Base-by-base conservation (phyloP, 1,140 invertebrate genomes). In the Ostrea edulis region DNA sequence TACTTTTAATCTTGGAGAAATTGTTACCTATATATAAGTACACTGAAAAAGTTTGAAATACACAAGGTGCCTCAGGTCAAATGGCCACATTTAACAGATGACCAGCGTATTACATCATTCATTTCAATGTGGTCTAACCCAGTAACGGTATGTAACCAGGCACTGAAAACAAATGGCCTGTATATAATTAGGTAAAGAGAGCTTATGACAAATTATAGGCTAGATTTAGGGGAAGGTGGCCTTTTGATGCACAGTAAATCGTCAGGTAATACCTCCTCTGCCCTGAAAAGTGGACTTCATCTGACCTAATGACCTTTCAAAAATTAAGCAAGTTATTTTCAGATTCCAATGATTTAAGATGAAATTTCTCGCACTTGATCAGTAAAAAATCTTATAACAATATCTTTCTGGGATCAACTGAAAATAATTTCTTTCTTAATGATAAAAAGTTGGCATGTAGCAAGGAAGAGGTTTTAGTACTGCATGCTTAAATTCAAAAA, bases 41-140 rank as follows among this genome's bases (percentile, higher is more conserved):
- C 17, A 62, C 17, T 62, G 17, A n/a, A 62, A 62, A 5, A 20
- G 17, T 62, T 7, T n/a, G 14, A 20, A 62, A 62, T 17, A 62
- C 14, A 20, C 17, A 62, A 17, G 55, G 14, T 35, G 25, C 68
- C 29, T 25, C 22, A 14, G 68, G 68, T 35, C 68, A 71, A 25
- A 29, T 71, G 68, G 68, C 12, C 68, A 71, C 25, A 29, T 29
- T 71, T 71, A 71, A 71, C 68, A 29, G 22, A 9, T 71, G 68
- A 71, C 68, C 68, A 71, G 8, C 11, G 35, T 11, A 29, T 35
- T 29, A 71, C 8, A 29, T 25, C 25, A 71, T 71, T 71, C 25
- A 71, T 9, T 71, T 29, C 68, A 29, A 71, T 71, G 68, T 71
- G 68, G 68, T 71, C 68, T 29, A 71, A 71, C 68, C 68, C 14